These are phyloP conservation scores for Ooceraea biroi DNA, from an alignment of 1,140 invertebrate species.

Conservation along the genomic window DNA sequence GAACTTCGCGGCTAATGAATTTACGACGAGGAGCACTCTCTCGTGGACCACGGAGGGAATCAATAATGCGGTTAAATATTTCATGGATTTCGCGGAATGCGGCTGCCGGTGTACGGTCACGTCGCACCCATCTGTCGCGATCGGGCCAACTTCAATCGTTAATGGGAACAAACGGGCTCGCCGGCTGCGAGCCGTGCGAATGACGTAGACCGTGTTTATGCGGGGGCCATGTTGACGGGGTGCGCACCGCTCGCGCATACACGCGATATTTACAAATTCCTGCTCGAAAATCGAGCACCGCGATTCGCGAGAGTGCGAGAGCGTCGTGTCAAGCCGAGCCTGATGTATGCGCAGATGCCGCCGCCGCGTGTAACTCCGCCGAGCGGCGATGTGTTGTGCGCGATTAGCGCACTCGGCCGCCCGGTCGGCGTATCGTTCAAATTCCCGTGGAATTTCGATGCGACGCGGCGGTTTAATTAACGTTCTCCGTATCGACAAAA, in stretches of 20 bases:
- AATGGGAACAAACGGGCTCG: conserved; percentile 81
- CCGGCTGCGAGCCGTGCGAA: conserved; percentile 75
- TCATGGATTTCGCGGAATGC: conserved; percentile 83
- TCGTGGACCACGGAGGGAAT: conserved; percentile 79
- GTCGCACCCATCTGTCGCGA: conserved; percentile 83
- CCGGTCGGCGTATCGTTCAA: conserved; percentile 53
- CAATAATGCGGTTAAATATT: conserved; percentile 84
- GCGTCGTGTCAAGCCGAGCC: conserved; percentile 69
- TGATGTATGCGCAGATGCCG: conserved; percentile 78
- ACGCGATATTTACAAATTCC: conserved; percentile 81
- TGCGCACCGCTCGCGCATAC: conserved; percentile 61
- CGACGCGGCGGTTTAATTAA: conserved; percentile 53
- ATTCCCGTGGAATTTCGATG: conserved; percentile 58
- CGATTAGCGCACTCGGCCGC: conserved; percentile 64
- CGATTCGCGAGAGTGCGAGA: conserved; percentile 70
- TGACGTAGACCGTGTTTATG: conserved; percentile 79
- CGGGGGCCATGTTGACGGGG: conserved; percentile 63
- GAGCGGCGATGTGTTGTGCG: conserved; percentile 70
- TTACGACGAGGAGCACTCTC: conserved; percentile 79
- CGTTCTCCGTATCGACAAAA: conserved; percentile 60
- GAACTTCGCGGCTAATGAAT: conserved; percentile 79
- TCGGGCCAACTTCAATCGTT: conserved; percentile 83
- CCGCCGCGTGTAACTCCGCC: conserved; percentile 74
- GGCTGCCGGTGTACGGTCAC: conserved; percentile 79
- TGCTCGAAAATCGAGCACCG: conserved; percentile 76